phyloP scores from a whole-genome alignment of 2,113 vertebrate species.

The Cyprinodon tularosa region DNA sequence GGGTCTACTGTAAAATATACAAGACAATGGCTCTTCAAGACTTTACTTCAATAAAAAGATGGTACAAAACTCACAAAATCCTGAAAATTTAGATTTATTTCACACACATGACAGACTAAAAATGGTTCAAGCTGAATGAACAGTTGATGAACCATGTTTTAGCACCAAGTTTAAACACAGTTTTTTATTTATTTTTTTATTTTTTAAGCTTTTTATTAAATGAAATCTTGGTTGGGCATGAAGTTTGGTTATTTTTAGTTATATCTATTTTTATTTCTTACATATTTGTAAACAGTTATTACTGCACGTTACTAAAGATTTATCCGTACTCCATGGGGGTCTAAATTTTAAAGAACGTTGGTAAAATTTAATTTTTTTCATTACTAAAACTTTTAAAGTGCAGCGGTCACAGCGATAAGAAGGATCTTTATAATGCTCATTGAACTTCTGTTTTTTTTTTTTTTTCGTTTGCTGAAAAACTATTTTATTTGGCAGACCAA shows the following conservation, averaged over 20 bases:
- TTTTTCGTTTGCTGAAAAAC: neutral
- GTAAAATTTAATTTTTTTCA: neutral
- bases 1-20: no score
- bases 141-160: neutral
- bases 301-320: neutral
- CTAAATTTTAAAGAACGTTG: neutral
- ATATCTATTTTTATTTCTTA: slow-evolving; percentile 22
- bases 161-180: neutral
- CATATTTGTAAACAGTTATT: slow-evolving; percentile 12
- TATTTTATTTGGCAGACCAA: neutral
- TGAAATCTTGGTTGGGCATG: slow-evolving; percentile 33
- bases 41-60: no score
- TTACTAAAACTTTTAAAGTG: neutral
- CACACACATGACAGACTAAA: no score
- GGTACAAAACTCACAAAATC: no score
- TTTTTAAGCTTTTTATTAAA: neutral
- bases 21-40: no score
- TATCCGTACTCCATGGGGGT: neutral
- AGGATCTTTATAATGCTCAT: neutral
- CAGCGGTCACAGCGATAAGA: neutral
- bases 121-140: no score
- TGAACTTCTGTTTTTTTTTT: slow-evolving; percentile 5
- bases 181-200: neutral
- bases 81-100: no score
- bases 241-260: slow-evolving; percentile 25